Evolutionary conservation across 2,797 vertebrate species (phyloP), one percentile per base, ranked within the genome.

Genomic region (Euphonia xanthogaster): DNA sequence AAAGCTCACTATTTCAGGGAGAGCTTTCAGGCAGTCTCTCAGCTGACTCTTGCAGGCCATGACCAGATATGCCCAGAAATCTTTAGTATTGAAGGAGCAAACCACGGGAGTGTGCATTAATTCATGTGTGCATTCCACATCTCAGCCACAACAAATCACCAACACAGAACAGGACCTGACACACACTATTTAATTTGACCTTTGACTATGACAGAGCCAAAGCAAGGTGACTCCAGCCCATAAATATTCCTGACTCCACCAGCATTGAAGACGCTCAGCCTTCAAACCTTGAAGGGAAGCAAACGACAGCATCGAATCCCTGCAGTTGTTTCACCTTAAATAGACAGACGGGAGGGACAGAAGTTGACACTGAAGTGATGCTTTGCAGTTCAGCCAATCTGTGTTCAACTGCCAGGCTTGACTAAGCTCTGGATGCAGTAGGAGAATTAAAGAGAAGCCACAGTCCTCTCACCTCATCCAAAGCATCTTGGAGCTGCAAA

Each of bases 281-380:
- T 33, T 62, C 51, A 93, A 51, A 82, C 28, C 28, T 40, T 33
- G 28, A 70, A 24, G n/a, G 47, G 12, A 88, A 92, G 25, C 1
- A 8, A n/a, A 39, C 18, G 21, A 48, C 15, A 72, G 51, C 58
- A 87, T 6, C 0, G 0, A 62, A 73, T 20, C 33, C 7, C 42
- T 19, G 28, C n/a, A 79, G 33, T 2, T 76, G 35, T 58, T 70
- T 73, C 81, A 66, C 63, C 60, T 63, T 39, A 44, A 89, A 61
- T 1, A 82, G 66, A 27, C 24, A 55, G 37, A 28, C 73, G 37
- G 37, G 35, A 82, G 40, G 67, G 44, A 40, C 4, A 42, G 40
- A 42, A 42, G 40, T 42, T 82, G 71, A 79, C 48, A 44, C 25
- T 25, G 20, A 58, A 40, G 31, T 1, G 28, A 54, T 16, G 37